Percentiles rank a stretch among this genome's conserved stretches.
Evolutionary conservation across 2,113 vertebrate genomes (phyloP).

Genomic region (Hymenochirus boettgeri): DNA sequence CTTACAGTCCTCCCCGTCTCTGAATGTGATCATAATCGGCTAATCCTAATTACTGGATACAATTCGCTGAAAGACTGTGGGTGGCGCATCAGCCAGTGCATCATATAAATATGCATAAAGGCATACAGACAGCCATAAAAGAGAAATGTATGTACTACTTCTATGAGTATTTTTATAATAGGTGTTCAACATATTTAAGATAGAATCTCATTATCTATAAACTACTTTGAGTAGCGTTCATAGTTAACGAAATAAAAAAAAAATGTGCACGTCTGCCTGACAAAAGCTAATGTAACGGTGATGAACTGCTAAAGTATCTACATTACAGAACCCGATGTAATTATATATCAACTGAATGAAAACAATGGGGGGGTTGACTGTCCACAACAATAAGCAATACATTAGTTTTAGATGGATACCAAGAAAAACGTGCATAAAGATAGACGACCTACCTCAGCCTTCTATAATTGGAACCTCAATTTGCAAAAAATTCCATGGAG

Average conservation of each 20-base stretch:
- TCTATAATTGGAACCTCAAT: slow-evolving; percentile 13
- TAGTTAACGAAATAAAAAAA: background rate
- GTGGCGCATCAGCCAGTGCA: slow-evolving; percentile 48
- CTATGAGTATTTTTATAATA: slow-evolving; percentile 33
- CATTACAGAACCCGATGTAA: too few species aligned
- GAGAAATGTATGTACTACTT: slow-evolving; percentile 57
- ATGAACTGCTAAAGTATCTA: background rate
- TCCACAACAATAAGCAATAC: too few species aligned
- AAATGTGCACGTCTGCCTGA: background rate
- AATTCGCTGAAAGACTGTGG: slow-evolving; percentile 49
- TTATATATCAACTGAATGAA: too few species aligned
- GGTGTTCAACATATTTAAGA: too few species aligned
- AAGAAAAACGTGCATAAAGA: too few species aligned
- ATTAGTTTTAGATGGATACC: too few species aligned
- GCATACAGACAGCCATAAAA: slow-evolving; percentile 61
- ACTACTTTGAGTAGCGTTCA: background rate
- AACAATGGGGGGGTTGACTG: too few species aligned
- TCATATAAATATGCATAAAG: slow-evolving; percentile 66
- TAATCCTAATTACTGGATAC: slow-evolving; percentile 61
- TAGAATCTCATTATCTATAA: slow-evolving; percentile 21
- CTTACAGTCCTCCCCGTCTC: slow-evolving; percentile 48
- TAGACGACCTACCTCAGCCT: background rate
- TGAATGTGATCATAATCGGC: slow-evolving; percentile 62
- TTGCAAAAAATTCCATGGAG: slow-evolving; percentile 11
- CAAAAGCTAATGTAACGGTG: background rate